Evolutionary conservation across 2,797 vertebrate species (phyloP), one percentile per base, ranked within the genome.

Genomic region (Xenopus petersii): DNA sequence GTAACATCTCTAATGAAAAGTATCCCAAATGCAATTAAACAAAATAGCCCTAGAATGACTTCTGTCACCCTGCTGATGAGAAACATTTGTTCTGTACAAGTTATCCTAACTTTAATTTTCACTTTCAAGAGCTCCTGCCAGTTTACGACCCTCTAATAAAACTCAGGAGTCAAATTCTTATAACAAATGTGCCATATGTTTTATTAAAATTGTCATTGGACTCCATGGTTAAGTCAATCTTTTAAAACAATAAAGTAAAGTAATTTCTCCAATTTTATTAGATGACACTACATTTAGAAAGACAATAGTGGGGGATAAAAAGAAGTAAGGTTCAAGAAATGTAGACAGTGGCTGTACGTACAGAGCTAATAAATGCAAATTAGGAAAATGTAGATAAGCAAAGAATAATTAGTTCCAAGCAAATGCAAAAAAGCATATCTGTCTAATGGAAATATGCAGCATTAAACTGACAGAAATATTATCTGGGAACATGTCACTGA

Each of bases 291-390:
- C 85, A 87, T 83, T 83, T 78, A 77, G 79, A 87, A 70, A 86
- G 83, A 84, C 81, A 87, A 87, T 60, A 86, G 82, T 84, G 86
- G 84, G 83, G 26, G 88, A 82, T 87, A 86, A 16, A 56, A 56
- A 84, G 66, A 73, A 82, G 79, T 74, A 70, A 85, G 84, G 86
- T 88, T 88, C 85, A 88, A 68, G 82, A 83, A 36, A 36, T 84
- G 86, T 86, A 86, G 85, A 81, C 87, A 86, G 84, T 85, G 89
- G 86, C 88, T 89, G 87, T 84, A 88, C 83, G 83, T 82, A 80
- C 71, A 82, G n/a, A 83, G 84, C 85, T 90, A 90, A 91, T 89
- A 90, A 85, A 92, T 90, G 89, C 87, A 90, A 90, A 91, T 91
- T 82, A 89, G 86, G 86, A 85, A 83, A 69, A 77, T 84, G 72